phyloP scores from a whole-genome alignment of 2,888 invertebrate species.

The Pseudococcus viburni region DNA sequence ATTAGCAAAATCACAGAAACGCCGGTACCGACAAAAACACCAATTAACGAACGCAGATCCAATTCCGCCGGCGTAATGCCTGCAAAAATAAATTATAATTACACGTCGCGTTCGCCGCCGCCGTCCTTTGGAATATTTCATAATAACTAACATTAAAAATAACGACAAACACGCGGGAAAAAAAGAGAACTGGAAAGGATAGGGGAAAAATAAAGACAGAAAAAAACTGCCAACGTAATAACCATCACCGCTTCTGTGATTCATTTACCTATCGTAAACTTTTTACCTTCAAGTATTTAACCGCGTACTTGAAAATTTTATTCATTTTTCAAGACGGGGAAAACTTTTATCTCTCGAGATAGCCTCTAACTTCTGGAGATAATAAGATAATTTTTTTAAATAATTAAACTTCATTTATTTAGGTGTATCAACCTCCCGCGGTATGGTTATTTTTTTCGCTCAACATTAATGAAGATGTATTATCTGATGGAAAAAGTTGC shows the following conservation, averaged over 20 bases:
- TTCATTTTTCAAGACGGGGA: slow-evolving; percentile 49
- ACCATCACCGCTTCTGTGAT: slow-evolving; percentile 12
- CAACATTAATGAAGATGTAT: slow-evolving; percentile 48
- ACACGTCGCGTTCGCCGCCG: background rate
- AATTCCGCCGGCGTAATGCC: slow-evolving; percentile 69
- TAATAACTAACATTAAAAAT: slow-evolving; percentile 27
- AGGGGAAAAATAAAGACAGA: background rate
- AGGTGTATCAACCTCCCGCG: slow-evolving; percentile 23
- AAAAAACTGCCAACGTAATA: slow-evolving; percentile 33
- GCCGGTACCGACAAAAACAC: slow-evolving; percentile 62
- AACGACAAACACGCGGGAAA: background rate
- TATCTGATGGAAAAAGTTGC: slow-evolving; percentile 39
- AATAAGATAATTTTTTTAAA: slow-evolving; percentile 50
- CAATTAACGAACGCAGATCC: slow-evolving; percentile 66
- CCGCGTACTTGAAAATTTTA: slow-evolving; percentile 44
- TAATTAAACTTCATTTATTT: slow-evolving; percentile 52
- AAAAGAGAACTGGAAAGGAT: background rate
- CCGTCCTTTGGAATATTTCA: background rate
- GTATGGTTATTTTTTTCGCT: slow-evolving; percentile 31
- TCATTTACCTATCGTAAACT: slow-evolving; percentile 48
- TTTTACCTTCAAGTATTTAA: slow-evolving; percentile 45
- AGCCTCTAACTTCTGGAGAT: background rate
- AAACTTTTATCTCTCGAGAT: slow-evolving; percentile 45
- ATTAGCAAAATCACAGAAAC: slow-evolving; percentile 63
- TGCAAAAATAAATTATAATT: slow-evolving; percentile 42